Conservation (phyloP, 2,113 vertebrate genomes). For the Proteles cristata region DNA sequence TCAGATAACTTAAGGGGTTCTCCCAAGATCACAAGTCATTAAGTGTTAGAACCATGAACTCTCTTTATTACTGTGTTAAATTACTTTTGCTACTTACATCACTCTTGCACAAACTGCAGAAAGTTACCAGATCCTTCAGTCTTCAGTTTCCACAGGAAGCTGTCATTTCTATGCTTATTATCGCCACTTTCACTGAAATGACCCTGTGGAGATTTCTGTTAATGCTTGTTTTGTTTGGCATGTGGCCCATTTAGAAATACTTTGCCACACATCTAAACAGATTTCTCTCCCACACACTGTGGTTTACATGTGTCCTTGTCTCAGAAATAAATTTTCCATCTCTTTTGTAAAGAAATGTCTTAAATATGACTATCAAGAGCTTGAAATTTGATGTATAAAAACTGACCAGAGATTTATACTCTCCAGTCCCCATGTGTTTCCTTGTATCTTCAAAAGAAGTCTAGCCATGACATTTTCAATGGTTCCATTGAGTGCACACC, state of each 20-base stretch:
- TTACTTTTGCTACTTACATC: not conserved
- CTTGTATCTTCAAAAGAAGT: not conserved
- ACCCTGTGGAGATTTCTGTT: not conserved
- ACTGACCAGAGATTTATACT: not conserved
- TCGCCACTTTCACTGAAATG: not conserved
- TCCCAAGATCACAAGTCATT: not conserved
- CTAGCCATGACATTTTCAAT: not conserved
- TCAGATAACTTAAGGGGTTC: not conserved
- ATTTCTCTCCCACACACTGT: not conserved
- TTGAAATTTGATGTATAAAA: not conserved
- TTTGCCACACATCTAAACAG: not conserved
- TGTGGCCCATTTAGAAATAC: not conserved
- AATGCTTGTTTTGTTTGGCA: not conserved
- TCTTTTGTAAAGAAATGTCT: not conserved
- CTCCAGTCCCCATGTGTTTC: not conserved
- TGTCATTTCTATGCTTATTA: not conserved
- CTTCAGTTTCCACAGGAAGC: not conserved
- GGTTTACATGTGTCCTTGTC: not conserved
- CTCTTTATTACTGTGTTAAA: not conserved
- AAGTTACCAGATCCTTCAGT: not conserved
- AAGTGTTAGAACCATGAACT: not conserved
- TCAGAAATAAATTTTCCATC: not conserved
- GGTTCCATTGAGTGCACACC: not conserved
- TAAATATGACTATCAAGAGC: not conserved
- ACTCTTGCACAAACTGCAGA: not conserved